Base-by-base conservation (phyloP, 2,888 invertebrate species). In the Lutraria lutraria region DNA sequence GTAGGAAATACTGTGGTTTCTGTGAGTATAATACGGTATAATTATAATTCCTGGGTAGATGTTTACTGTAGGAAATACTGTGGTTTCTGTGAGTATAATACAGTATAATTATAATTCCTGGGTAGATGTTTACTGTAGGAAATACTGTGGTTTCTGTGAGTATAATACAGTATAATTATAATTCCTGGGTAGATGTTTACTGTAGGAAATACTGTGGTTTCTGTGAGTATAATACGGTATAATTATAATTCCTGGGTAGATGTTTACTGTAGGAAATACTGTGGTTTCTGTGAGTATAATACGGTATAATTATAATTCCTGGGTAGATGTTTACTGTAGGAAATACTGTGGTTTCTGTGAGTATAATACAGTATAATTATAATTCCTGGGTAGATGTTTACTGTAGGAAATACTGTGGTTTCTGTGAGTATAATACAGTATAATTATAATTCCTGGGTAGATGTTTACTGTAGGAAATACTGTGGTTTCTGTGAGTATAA, bases 401-500 rank as follows among this genome's bases (percentile, higher is more conserved):
- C 76, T 90, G 90, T 63, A 56, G 29, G 56, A 60, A 79, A 68
- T 89, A 81, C 43, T 90, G 90, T 80, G 88, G 87, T 19, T 43
- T 72, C n/a, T 90, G 90, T 90, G 79, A 90, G 90, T n/a, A n/a
- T n/a, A n/a, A n/a, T n/a, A n/a, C n/a, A n/a, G n/a, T n/a, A n/a
- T n/a, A n/a, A 53, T n/a, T 76, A 88, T 56, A 16, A 81, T 16
- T 21, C 12, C 3, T 90, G 90, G 90, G 85, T 85, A 12, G 79
- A 87, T 52, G 80, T 52, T 10, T 85, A 88, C 76, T 90, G 90
- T 63, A 56, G 29, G 56, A 60, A 79, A 68, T 89, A 81, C 43
- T 90, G 90, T 80, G 88, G 87, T 19, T 43, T 72, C n/a, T 90
- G 90, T 90, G 79, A 90, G 90, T n/a, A n/a, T n/a, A n/a, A n/a